These are phyloP conservation scores for Triops cancriformis DNA, from an alignment of 1,140 invertebrate species.

Conservation along the genomic window DNA sequence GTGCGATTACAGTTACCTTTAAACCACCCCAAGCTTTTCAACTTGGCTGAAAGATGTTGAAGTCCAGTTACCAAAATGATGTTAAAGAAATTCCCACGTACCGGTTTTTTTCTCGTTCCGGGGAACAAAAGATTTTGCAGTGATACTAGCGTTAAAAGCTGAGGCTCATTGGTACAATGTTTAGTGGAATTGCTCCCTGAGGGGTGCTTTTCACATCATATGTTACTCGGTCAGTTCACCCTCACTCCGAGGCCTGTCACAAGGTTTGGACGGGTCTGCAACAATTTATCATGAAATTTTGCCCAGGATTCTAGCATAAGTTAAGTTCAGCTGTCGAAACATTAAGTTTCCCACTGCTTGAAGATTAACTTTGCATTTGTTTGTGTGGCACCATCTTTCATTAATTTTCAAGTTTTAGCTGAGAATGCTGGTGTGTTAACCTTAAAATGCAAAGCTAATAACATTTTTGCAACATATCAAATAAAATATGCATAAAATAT, in stretches of 20 bases:
- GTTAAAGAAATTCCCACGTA: too few species aligned
- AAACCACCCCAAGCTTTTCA: neutral
- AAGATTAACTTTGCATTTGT: neutral
- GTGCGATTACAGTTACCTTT: neutral
- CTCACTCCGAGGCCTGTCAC: neutral
- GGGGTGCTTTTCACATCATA: neutral
- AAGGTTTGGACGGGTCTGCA: neutral
- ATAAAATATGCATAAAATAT: too few species aligned
- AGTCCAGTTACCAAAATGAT: too few species aligned
- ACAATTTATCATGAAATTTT: neutral
- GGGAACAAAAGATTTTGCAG: too few species aligned
- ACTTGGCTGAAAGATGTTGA: too few species aligned
- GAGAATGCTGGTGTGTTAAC: too few species aligned
- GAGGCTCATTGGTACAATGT: neutral
- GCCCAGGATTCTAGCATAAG: neutral
- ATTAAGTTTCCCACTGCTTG: neutral
- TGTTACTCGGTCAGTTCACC: neutral
- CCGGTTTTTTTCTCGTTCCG: too few species aligned
- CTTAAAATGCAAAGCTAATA: too few species aligned
- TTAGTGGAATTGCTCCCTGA: neutral
- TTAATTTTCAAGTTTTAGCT: neutral
- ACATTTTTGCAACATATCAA: too few species aligned
- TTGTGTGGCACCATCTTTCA: neutral
- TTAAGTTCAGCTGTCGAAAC: neutral
- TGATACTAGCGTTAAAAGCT: neutral